Conservation (phyloP, 2,797 vertebrate species). For the Discoglossus pictus region DNA sequence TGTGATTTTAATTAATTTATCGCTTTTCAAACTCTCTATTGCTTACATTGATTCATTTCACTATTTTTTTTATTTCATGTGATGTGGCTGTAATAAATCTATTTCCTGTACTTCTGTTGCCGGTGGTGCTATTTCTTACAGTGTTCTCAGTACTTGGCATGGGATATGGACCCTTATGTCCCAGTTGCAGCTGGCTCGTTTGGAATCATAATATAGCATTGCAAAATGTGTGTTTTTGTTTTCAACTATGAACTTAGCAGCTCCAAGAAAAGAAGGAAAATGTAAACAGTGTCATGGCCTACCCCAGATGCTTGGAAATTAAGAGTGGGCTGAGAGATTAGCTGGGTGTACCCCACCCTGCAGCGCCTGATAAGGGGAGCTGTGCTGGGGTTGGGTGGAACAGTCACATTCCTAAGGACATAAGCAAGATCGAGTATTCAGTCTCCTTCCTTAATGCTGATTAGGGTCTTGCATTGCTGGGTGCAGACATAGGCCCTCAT, state of each 20-base stretch:
- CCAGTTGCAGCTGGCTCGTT: too few relatives aligned
- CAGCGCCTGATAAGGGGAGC: slow-evolving; percentile 18
- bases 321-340: slow-evolving; percentile 34
- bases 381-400: neutral
- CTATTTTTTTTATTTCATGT: too few relatives aligned
- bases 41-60: too few relatives aligned
- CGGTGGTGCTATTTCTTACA: too few relatives aligned
- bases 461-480: neutral
- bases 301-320: neutral
- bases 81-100: too few relatives aligned
- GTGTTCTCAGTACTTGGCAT: too few relatives aligned
- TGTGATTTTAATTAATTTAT: too few relatives aligned
- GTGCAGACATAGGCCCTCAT: neutral
- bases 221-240: too few relatives aligned
- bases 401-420: slow-evolving; percentile 14
- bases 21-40: too few relatives aligned
- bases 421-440: slow-evolving; percentile 8
- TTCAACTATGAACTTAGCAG: neutral
- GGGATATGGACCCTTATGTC: too few relatives aligned
- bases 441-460: slow-evolving; percentile 1
- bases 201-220: too few relatives aligned
- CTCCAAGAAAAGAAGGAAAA: neutral
- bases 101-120: too few relatives aligned
- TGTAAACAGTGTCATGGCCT: neutral
- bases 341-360: slow-evolving; percentile 26